Percentiles rank a stretch among this genome's conserved stretches.
Conservation (phyloP, 2,113 vertebrate species). For the Elgaria multicarinata region DNA sequence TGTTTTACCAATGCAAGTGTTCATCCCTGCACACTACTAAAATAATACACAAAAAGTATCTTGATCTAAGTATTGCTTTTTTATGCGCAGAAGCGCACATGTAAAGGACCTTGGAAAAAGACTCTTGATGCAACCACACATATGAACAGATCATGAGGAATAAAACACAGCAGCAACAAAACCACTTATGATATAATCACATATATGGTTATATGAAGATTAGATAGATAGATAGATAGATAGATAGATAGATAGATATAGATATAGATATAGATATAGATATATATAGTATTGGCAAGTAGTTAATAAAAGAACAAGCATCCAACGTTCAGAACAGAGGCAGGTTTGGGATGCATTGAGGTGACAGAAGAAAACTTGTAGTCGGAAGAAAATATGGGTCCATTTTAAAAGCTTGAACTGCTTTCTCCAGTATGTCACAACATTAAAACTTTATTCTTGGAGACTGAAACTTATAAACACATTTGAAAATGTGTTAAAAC, state of each 20-base stretch:
- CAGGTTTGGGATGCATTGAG: neutral
- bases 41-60: neutral
- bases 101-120: neutral
- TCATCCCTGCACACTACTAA: neutral
- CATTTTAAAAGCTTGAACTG: neutral
- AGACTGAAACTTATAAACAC: neutral
- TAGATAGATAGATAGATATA: too few relatives aligned
- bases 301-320: neutral
- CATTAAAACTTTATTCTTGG: neutral
- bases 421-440: neutral
- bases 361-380: neutral
- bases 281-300: too few relatives aligned
- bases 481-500: neutral
- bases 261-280: too few relatives aligned
- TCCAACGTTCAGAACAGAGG: neutral
- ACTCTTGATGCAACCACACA: neutral
- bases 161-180: too few relatives aligned
- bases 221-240: too few relatives aligned
- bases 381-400: neutral
- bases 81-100: too few relatives aligned
- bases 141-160: too few relatives aligned
- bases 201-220: too few relatives aligned
- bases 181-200: too few relatives aligned
- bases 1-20: neutral
- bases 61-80: too few relatives aligned